Evolutionary conservation across 2,113 vertebrate genomes (phyloP), one percentile per base, ranked within the genome.

Genomic region (Anoura caudifer): DNA sequence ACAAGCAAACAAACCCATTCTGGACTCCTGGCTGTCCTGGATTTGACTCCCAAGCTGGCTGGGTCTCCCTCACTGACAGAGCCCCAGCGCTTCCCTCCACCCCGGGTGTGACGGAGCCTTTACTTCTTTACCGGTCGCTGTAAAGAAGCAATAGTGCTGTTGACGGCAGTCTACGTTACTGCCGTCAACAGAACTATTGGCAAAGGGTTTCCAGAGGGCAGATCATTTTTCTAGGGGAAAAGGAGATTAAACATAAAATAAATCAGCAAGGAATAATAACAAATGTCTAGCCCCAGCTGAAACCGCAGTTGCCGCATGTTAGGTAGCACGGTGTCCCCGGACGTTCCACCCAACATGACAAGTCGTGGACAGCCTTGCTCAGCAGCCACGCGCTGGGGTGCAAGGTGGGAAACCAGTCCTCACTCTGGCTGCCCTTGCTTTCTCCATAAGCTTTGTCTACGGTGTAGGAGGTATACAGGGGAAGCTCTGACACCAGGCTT

Each of bases 161-260:
- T n/a, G n/a, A n/a, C n/a, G 96, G 67, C 93, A 96, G 97, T 95
- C 89, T 96, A 92, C 73, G 59, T 96, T 96, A 86, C 97, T 96
- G 96, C 36, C 93, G 95, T 97, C 94, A 97, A 97, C 91, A 93
- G 94, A 98, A 98, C 91, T 96, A 95, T 61, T 87, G 95, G 96
- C 90, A 97, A 92, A 83, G 89, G 56, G 87, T 81, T 97, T 97
- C 90, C n/a, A 93, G 84, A 96, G 87, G 85, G 33, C 82, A 95
- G 97, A 86, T 98, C 79, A 77, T 36, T 90, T 97, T 97, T 87
- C 8, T 20, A 96, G 36, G 76, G 83, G 70, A 75, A 41, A 93
- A 19, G 59, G 95, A 88, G 95, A 85, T 97, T 80, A 94, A 97
- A 93, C 70, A 94, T 91, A 97, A 92, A 95, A 96, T 81, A 96